Conservation (phyloP, 2,888 invertebrate genomes). For the Nemotelus nigrinus region DNA sequence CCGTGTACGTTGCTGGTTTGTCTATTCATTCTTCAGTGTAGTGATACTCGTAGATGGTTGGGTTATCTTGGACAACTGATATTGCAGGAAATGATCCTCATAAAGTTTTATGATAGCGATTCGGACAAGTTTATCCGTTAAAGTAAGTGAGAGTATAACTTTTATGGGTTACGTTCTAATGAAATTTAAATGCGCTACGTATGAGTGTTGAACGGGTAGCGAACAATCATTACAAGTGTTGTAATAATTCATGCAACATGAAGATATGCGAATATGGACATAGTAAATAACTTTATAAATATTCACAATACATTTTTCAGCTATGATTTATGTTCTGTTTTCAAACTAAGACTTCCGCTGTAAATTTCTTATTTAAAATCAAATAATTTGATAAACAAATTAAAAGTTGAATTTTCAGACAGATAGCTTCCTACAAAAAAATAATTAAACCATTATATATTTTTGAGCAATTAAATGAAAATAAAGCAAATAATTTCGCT, state of each 20-base stretch:
- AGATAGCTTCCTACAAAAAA: too few species aligned
- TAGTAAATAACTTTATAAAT: too few species aligned
- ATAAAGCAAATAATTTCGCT: too few species aligned
- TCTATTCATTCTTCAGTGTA: background rate
- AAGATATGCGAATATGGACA: background rate
- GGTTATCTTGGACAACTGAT: constrained; percentile 40
- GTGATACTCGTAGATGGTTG: background rate
- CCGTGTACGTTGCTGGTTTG: background rate
- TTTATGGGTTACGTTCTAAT: constrained; percentile 39
- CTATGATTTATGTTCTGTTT: too few species aligned
- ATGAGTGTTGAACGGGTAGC: constrained; percentile 15
- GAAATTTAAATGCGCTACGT: constrained; percentile 39
- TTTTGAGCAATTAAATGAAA: too few species aligned
- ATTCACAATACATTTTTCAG: too few species aligned
- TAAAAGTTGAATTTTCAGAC: too few species aligned
- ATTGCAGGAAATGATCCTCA: constrained; percentile 40
- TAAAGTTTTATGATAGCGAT: constrained; percentile 38
- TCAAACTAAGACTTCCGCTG: too few species aligned
- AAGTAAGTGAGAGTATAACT: constrained; percentile 37
- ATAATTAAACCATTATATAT: too few species aligned
- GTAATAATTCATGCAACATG: constrained; percentile 7
- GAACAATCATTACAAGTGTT: constrained; percentile 36
- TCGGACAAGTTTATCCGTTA: constrained; percentile 31
- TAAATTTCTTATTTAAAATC: too few species aligned
- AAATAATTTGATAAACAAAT: too few species aligned